Conservation (phyloP, 2,797 vertebrate genomes). For the Nannoperca australis region DNA sequence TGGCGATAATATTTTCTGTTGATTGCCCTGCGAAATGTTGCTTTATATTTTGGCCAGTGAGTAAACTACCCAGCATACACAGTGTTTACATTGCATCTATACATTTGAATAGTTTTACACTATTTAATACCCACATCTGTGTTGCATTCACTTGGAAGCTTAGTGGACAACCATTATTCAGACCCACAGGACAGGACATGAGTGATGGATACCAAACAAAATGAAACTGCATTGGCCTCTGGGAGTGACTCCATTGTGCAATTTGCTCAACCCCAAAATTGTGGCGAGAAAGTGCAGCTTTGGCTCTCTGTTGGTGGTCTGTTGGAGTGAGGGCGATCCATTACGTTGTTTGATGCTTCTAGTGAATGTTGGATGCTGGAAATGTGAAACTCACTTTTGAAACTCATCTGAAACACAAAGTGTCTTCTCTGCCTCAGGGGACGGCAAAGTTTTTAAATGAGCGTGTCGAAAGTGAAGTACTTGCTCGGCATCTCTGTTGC, state of each 20-base stretch:
- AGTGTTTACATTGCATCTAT: neutral
- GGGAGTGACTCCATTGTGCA: neutral
- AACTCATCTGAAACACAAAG: slow-evolving; percentile 46
- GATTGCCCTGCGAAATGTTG: neutral
- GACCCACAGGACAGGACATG: slow-evolving; percentile 19
- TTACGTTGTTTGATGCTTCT: slow-evolving; percentile 23
- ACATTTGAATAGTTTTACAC: neutral
- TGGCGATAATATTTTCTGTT: neutral
- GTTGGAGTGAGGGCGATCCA: slow-evolving; percentile 23
- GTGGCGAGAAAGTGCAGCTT: neutral
- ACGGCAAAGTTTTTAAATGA: slow-evolving; percentile 51
- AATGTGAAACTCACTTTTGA: slow-evolving; percentile 6
- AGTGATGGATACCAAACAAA: slow-evolving; percentile 18
- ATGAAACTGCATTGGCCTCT: slow-evolving; percentile 20
- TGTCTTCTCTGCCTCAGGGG: slow-evolving; percentile 38
- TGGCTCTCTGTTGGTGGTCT: slow-evolving; percentile 13
- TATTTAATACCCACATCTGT: neutral
- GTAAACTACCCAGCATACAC: neutral
- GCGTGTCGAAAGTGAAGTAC: slow-evolving; percentile 36
- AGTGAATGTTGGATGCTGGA: slow-evolving; percentile 9
- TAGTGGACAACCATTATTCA: slow-evolving; percentile 24
- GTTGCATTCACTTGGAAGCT: slow-evolving; percentile 5
- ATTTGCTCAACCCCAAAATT: slow-evolving; percentile 8
- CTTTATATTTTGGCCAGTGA: neutral
- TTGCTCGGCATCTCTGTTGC: slow-evolving; percentile 33